Percentiles rank a stretch among this genome's conserved stretches.
Conservation (phyloP, 2,797 vertebrate species). For the Ctenopoma kingsleyae region DNA sequence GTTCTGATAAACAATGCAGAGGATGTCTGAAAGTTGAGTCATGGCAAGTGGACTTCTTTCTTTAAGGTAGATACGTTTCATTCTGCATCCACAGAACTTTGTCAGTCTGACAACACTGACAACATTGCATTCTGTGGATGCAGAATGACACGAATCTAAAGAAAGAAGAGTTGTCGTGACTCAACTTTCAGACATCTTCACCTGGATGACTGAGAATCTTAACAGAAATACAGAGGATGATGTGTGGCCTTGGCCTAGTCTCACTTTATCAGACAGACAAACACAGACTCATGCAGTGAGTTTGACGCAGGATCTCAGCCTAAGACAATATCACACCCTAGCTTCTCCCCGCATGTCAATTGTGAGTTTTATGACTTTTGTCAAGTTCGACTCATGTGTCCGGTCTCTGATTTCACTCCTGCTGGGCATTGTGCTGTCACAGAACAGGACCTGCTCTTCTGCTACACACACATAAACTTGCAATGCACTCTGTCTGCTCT, state of each 20-base stretch:
- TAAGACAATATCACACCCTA: slow-evolving; percentile 24
- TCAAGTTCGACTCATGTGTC: slow-evolving; percentile 74
- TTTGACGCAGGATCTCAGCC: slow-evolving; percentile 34
- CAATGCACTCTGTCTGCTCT: slow-evolving; percentile 34
- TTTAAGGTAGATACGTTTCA: too few relatives aligned
- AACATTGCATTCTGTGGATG: too few relatives aligned
- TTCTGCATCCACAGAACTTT: too few relatives aligned
- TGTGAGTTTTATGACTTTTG: slow-evolving; percentile 67
- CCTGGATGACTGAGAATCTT: too few relatives aligned
- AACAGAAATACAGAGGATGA: slow-evolving; percentile 22
- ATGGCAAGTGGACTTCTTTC: too few relatives aligned
- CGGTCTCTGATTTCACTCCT: slow-evolving; percentile 54
- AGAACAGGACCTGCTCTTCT: slow-evolving; percentile 30
- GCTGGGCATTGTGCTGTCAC: slow-evolving; percentile 54
- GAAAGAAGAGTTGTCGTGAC: too few relatives aligned
- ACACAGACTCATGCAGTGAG: slow-evolving; percentile 12
- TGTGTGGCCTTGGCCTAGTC: slow-evolving; percentile 31
- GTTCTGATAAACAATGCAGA: slow-evolving; percentile 36
- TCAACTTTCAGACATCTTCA: too few relatives aligned
- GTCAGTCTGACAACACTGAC: too few relatives aligned
- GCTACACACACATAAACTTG: slow-evolving; percentile 29
- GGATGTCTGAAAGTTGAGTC: too few relatives aligned
- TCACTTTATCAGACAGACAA: slow-evolving; percentile 36
- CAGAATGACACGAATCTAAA: too few relatives aligned
- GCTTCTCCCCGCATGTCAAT: slow-evolving; percentile 35